Base-by-base conservation (phyloP, 2,113 vertebrate genomes). In the Dryoscopus gambensis region DNA sequence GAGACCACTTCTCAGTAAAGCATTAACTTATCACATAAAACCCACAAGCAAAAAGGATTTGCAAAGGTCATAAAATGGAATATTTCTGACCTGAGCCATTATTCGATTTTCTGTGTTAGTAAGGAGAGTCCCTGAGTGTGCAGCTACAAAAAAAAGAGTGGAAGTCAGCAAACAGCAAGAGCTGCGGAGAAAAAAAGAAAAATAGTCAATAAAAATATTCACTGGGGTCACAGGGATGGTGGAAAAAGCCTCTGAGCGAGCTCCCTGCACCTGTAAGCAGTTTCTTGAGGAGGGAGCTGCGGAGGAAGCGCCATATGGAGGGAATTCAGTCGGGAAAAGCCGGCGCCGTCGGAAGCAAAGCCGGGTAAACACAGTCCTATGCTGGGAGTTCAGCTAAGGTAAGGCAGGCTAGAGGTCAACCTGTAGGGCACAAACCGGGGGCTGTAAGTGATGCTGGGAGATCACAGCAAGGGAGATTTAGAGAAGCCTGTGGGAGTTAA, bases 1-100 rank as follows among this genome's bases (percentile, higher is more conserved):
- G n/a, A 85, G 57, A 33, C 8, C 63, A 11, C 69, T 93, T 87
- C 75, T 91, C 74, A 69, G 37, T 40, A 62, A 79, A 83, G 81
- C 63, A 91, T 89, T 82, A 73, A 94, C 64, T 89, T 79, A 80
- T 47, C 63, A 47, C 84, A 63, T 78, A 93, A 82, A 94, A 69
- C 22, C 59, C 75, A 50, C 1, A 1, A 89, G 78, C 56, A 80
- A 94, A 85, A 69, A 89, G 57, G 90, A 93, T 96, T 94, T 96
- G 30, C 46, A 87, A 87, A 93, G 95, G 90, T 90, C 79, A 70
- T 22, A 42, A 75, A 49, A 67, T 14, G 42, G 91, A 94, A 15
- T 73, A 62, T 65, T 79, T 40, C 84, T 92, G 91, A 70, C 91
- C 83, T 5, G 19, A 94, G 90, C 85, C 25, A 15, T 31, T 71